Evolutionary conservation across 2,797 vertebrate genomes (phyloP).

Genomic region (Miichthys miiuy): DNA sequence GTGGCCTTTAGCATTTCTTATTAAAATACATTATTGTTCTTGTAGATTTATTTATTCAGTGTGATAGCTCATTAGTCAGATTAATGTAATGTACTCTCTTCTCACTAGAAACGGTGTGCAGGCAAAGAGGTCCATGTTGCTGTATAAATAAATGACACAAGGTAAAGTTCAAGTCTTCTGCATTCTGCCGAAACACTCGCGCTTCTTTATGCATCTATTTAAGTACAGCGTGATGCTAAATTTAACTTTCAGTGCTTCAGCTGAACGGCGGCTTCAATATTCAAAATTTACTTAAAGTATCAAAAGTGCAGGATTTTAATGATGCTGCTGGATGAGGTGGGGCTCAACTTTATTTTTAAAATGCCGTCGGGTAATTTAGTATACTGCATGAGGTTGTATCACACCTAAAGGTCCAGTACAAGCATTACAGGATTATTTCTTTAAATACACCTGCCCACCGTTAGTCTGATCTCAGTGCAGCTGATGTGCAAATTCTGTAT

Average conservation of each 20-base stretch:
- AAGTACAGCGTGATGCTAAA: slow-evolving; percentile 54
- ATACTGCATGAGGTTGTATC: neutral
- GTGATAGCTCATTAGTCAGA: slow-evolving; percentile 90
- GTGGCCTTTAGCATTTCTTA: slow-evolving; percentile 89
- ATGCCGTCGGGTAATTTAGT: neutral
- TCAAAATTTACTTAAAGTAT: slow-evolving; percentile 4
- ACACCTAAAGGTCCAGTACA: neutral
- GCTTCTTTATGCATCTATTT: slow-evolving; percentile 70
- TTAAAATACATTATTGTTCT: slow-evolving; percentile 90
- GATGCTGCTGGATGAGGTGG: neutral
- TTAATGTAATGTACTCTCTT: slow-evolving; percentile 87
- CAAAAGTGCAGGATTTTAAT: slow-evolving; percentile 20
- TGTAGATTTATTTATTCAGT: slow-evolving; percentile 88
- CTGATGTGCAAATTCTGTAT: slow-evolving; percentile 10
- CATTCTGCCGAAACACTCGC: slow-evolving; percentile 54
- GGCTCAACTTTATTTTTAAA: neutral
- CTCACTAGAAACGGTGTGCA: slow-evolving; percentile 70
- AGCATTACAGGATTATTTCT: slow-evolving; percentile 8
- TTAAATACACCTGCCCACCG: slow-evolving; percentile 8
- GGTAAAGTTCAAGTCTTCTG: slow-evolving; percentile 70
- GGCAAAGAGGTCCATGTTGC: slow-evolving; percentile 62
- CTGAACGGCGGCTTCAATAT: slow-evolving; percentile 23
- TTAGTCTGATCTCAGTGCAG: slow-evolving; percentile 12
- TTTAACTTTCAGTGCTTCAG: slow-evolving; percentile 54
- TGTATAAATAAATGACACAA: slow-evolving; percentile 74